Evolutionary conservation across 2,888 invertebrate species (phyloP).

Genomic region (Sphecodes monilicornis): DNA sequence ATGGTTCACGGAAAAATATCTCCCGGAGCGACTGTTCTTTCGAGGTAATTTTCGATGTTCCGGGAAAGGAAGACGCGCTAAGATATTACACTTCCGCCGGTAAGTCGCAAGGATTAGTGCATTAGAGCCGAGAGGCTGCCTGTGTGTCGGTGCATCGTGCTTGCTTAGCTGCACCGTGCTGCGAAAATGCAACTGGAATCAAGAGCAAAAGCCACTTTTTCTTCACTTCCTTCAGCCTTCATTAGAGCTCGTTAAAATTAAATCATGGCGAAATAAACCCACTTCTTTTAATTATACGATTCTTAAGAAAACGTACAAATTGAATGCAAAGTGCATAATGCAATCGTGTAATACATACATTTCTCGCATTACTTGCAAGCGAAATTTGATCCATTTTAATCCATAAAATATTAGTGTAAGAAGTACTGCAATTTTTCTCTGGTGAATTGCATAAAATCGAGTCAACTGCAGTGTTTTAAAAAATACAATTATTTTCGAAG

Average conservation of each 20-base stretch:
- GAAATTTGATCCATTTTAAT: too few species aligned
- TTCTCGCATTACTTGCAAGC: too few species aligned
- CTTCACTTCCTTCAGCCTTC: background rate
- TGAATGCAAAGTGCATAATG: background rate
- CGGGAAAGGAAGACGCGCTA: background rate
- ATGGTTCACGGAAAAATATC: constrained; percentile 3
- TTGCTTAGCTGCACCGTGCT: background rate
- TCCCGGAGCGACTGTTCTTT: background rate
- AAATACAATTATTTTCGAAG: too few species aligned
- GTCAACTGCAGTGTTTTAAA: too few species aligned
- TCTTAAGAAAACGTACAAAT: background rate
- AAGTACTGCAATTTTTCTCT: too few species aligned
- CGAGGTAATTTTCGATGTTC: constrained; percentile 1
- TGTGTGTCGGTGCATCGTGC: background rate
- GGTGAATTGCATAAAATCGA: too few species aligned
- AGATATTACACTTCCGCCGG: constrained; percentile 8
- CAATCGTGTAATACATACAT: too few species aligned
- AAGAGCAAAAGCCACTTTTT: background rate
- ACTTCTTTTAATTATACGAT: background rate
- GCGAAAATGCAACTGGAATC: background rate
- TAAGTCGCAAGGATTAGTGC: background rate
- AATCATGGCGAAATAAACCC: background rate
- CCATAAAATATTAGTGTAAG: background rate
- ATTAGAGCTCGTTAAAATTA: background rate
- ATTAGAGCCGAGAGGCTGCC: background rate